phyloP scores from a whole-genome alignment of 2,888 invertebrate species.

The Orthonychiurus folsomi region DNA sequence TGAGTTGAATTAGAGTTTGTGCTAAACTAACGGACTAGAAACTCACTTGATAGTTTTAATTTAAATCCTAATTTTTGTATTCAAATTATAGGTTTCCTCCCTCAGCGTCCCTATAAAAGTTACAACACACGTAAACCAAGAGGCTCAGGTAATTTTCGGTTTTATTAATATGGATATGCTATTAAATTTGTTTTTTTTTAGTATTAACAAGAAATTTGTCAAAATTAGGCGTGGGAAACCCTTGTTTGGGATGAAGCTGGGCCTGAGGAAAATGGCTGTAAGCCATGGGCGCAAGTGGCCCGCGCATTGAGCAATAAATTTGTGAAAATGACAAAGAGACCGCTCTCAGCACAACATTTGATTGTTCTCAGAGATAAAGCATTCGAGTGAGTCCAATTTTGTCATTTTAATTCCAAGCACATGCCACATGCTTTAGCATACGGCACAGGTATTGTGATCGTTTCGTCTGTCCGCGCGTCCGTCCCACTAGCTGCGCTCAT shows the following conservation, averaged over 20 bases:
- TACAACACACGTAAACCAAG: background rate
- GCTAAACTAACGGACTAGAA: too few relatives aligned
- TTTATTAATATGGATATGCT: too few relatives aligned
- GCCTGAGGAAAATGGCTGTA: background rate
- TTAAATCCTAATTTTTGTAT: too few relatives aligned
- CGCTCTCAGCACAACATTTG: background rate
- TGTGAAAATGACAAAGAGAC: background rate
- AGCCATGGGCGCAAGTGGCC: background rate
- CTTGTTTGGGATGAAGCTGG: background rate
- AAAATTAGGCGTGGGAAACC: slow-evolving; percentile 4
- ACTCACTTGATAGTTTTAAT: too few relatives aligned
- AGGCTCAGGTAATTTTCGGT: too few relatives aligned
- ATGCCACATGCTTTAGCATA: too few relatives aligned
- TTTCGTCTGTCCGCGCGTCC: too few relatives aligned
- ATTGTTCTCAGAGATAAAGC: background rate
- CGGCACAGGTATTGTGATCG: too few relatives aligned
- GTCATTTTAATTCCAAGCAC: too few relatives aligned
- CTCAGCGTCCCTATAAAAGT: slow-evolving; percentile 1
- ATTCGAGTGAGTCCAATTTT: background rate
- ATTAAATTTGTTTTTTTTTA: too few relatives aligned
- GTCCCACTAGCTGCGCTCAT: too few relatives aligned
- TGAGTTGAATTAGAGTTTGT: background rate
- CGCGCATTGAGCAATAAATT: background rate
- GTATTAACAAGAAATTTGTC: too few relatives aligned
- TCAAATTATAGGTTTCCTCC: background rate